Base-by-base conservation (phyloP, 1,140 invertebrate genomes). In the Neocloeon triangulifer region DNA sequence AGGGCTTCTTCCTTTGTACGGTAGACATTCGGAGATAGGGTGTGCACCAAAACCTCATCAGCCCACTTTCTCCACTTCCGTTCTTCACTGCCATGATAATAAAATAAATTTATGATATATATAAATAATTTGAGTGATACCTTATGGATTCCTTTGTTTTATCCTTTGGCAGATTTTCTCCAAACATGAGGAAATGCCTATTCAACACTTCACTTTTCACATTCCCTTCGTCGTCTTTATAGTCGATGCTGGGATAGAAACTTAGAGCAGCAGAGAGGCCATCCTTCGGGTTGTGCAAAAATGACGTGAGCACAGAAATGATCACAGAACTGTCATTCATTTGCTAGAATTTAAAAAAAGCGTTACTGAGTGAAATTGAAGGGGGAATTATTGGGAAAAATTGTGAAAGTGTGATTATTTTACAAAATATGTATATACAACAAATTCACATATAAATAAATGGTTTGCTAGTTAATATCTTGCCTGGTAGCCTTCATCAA, bases 1-100 rank as follows among this genome's bases (percentile, higher is more conserved):
- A 88, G 50, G 1, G 92, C 64, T 62, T 98, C 94, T 4, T 52
- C 49, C 4, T 61, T 51, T 0, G 79, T 86, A 34, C 86, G 65
- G 47, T 99, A 99, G 30, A 96, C 85, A 58, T 98, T 98, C 8
- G 94, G 94, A 3, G 92, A 96, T 25, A 99, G 58, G 1, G 73
- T 69, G 49, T 96, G 89, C 1, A 96, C 85, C 7, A 94, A 61
- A 28, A 76, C 69, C 29, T 72, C 63, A 53, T 99, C 94, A 0
- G 75, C 75, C 94, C 94, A 98, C 46, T 74, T 67, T 37, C 94
- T 61, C 91, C 91, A 97, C 48, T 88, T 74, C 31, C 82, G 64
- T 56, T 98, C 92, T 39, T 82, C 69, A 21, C 85, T 89, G 42
- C 29, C 58, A 59, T 18, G 17, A 20, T 29, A 8, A 18, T n/a